phyloP scores from a whole-genome alignment of 1,140 invertebrate genomes.

The Brachionus rubens region DNA sequence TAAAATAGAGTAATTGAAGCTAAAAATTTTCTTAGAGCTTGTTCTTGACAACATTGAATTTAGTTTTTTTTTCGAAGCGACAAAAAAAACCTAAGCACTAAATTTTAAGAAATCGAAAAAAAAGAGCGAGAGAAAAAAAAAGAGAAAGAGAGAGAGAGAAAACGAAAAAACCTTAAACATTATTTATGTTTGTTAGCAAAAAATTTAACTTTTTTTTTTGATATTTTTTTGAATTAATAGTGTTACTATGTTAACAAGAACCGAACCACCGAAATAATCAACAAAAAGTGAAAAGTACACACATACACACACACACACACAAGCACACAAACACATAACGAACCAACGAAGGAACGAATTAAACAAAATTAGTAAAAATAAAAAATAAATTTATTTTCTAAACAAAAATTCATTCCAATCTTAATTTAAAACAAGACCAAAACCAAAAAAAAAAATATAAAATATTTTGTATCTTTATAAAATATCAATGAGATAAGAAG shows the following conservation, averaged over 20 bases:
- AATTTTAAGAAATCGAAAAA: not conserved
- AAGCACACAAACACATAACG: no score
- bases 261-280: not conserved
- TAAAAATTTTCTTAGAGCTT: not conserved
- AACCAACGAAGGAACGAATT: no score
- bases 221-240: not conserved
- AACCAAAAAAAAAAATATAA: no score
- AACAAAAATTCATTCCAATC: no score
- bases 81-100: not conserved
- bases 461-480: no score
- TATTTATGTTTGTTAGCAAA: not conserved
- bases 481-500: no score
- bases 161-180: not conserved
- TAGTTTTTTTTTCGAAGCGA: no score
- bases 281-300: not conserved
- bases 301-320: no score
- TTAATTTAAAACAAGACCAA: no score
- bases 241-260: constrained; percentile 43
- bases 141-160: not conserved
- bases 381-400: no score
- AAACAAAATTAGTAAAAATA: no score
- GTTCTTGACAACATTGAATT: constrained; percentile 20
- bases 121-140: constrained; percentile 12
- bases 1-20: not conserved
- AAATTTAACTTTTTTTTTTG: not conserved